Conservation (phyloP, 2,113 vertebrate genomes). For the Grantiella picta region DNA sequence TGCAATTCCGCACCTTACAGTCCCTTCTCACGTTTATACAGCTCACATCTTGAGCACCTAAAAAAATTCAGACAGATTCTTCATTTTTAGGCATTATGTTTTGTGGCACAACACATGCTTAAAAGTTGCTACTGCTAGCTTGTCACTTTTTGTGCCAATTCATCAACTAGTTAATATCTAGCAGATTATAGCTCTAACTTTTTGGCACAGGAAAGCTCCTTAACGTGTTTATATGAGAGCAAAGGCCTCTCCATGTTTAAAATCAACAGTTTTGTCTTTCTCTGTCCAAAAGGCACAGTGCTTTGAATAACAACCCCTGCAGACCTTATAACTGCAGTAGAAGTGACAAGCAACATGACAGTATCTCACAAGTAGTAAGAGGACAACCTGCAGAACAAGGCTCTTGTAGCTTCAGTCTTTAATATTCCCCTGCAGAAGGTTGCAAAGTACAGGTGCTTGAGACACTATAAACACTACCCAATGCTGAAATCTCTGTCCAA, state of each 20-base stretch:
- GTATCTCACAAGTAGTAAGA: neutral
- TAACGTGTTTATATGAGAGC: accelerated
- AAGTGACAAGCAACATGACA: neutral
- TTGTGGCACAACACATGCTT: accelerated
- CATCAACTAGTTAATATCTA: neutral
- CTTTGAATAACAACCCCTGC: neutral
- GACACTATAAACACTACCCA: neutral
- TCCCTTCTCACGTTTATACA: neutral
- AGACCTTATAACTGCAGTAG: neutral
- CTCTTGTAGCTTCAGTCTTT: neutral
- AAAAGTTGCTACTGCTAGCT: neutral
- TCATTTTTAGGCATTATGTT: neutral
- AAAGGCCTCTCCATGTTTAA: neutral
- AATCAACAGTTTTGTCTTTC: neutral
- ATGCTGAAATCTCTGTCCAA: neutral
- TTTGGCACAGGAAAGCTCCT: neutral
- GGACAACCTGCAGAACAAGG: neutral
- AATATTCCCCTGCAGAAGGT: neutral
- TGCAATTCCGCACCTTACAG: neutral
- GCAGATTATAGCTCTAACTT: neutral
- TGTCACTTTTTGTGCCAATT: neutral
- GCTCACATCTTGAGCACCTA: neutral
- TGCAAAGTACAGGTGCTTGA: neutral
- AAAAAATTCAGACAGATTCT: neutral
- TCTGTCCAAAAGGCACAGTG: neutral